Base-by-base conservation (phyloP, 2,888 invertebrate genomes). In the Apamea monoglypha region DNA sequence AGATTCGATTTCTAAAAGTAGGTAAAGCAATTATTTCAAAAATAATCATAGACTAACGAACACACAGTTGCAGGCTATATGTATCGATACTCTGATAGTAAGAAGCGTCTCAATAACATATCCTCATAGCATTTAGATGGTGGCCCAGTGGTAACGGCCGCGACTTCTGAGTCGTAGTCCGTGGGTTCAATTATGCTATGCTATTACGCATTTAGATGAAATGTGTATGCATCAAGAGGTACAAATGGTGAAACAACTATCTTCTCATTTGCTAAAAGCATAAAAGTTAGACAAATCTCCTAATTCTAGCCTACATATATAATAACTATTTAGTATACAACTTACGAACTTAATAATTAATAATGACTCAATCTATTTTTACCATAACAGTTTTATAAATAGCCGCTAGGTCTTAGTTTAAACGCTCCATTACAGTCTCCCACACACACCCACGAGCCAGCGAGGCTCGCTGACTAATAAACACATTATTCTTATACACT, bases 391-490 rank as follows among this genome's bases (percentile, higher is more conserved):
- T 53, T 21, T 7, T 61, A 73, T 61, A 80, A 80, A 73, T 77
- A 80, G 67, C 80, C 74, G 8, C 18, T 53, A 66, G 56, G 44
- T 67, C 53, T 72, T 44, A 53, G n/a, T 67, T 68, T 78, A 67
- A 70, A 36, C 56, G 40, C 25, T 56, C n/a, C 12, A 50, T 36
- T 16, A 59, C 56, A 16, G 70, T 66, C 74, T 3, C 79, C 80
- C 67, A 82, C 86, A 44, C 36, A 69, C 80, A 40, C 84, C 74
- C 76, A 84, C 87, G 40, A 8, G 29, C 21, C 14, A 18, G 25
- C 2, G 44, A 53, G 14, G 36, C 44, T 47, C 56, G n/a, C 32
- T 36, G 25, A 44, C 74, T 69, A 69, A 76, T 74, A 64, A 29
- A 87, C 63, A 50, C 76, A 84, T 77, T 80, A 76, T 63, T 72